Conservation (phyloP, 2,113 vertebrate species). For the Nicator chloris region DNA sequence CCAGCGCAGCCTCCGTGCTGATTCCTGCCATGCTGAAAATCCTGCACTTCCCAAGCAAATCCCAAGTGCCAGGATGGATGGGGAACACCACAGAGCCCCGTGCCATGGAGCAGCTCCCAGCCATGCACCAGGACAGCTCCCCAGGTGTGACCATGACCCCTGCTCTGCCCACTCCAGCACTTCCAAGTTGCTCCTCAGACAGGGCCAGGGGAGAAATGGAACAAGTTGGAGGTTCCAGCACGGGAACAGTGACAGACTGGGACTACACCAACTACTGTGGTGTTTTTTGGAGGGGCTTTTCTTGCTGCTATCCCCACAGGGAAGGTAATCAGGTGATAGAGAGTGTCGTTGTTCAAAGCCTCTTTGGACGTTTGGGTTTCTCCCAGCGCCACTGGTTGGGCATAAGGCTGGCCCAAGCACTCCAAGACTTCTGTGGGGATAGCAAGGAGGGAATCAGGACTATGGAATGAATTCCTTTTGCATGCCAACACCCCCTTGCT, state of each 20-base stretch:
- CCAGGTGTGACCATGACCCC: fast-evolving
- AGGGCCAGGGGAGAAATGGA: neutral
- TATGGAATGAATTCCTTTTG: neutral
- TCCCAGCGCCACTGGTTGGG: neutral
- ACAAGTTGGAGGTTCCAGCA: neutral
- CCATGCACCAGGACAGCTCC: neutral
- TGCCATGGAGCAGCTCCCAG: neutral
- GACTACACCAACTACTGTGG: neutral
- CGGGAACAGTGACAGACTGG: neutral
- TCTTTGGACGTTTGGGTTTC: neutral
- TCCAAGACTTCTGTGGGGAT: neutral
- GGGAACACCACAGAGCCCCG: neutral
- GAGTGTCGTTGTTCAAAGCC: neutral
- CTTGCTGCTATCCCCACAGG: neutral
- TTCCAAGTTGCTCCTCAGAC: neutral
- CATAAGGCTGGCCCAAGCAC: neutral
- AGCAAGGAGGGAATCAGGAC: neutral
- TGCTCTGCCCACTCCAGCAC: neutral
- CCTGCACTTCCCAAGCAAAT: neutral
- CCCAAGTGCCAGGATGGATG: neutral
- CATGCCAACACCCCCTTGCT: neutral
- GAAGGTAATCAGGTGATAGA: neutral
- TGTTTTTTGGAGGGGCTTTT: neutral
- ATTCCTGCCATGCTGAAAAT: neutral
- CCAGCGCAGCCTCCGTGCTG: neutral